Evolutionary conservation across 30 jellyfish, hydroid and myxozoan genomes (phyloP), one percentile per base, ranked within the genome.

Genomic region (Cassiopea xamachana): DNA sequence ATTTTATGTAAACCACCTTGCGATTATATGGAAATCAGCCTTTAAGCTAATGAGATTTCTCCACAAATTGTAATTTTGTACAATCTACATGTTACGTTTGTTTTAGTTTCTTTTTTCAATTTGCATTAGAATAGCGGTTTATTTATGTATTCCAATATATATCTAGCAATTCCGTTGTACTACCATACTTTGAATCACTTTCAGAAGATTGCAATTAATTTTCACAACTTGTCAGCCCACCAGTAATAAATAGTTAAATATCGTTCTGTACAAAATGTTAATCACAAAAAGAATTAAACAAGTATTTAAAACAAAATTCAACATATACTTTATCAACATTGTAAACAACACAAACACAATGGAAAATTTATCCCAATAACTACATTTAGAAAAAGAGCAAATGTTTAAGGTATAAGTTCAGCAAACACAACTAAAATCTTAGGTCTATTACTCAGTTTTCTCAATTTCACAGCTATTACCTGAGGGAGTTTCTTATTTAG

Each of bases 301-400:
- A 4, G 19, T 19, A 67, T 67, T 0, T 67, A 12, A 71, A 71
- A 71, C 39, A 71, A n/a, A 71, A 71, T 55, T 27, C 80, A 71
- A 71, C 80, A 43, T 71, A 7, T 2, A 9, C 27, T 15, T 27
- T 71, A 71, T 71, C 0, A 71, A 71, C 80, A 71, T 18, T 43
- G 18, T 5, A 71, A 71, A 71, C 80, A 71, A 71, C 27, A 71
- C 80, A 43, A 71, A 71, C 50, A 71, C 74, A 64, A 64, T 17
- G 74, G 43, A 17, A 64, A 64, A 14, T 59, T 59, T 64, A 55
- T 55, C 10, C 12, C 12, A 10, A 3, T 10, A 55, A 55, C 64
- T 55, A 10, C 12, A 55, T 10, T 6, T 55, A 55, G 64, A 55
- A 55, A 55, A 55, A 6, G 64, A 55, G 64, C 7, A 10, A 55